Conservation (phyloP, 1,140 invertebrate genomes). For the Acromyrmex echinatior region DNA sequence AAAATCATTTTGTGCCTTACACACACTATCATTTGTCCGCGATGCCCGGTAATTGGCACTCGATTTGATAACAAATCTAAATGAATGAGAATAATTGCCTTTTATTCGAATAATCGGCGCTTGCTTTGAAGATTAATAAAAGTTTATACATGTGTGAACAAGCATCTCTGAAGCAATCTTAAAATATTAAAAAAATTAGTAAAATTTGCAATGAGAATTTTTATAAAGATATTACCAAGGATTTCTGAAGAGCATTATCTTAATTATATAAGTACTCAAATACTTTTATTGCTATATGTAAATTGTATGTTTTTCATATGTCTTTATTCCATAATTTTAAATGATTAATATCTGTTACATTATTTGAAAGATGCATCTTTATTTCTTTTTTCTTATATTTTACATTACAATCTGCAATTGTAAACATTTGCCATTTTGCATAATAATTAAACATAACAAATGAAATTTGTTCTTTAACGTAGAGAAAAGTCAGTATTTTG, state of each 20-base stretch:
- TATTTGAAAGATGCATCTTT: not conserved
- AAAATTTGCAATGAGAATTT: not conserved
- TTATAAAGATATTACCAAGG: conserved; percentile 16
- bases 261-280: not conserved
- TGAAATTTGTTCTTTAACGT: not conserved
- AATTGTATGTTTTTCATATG: not conserved
- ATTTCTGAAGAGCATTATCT: not conserved
- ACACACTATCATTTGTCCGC: conserved; percentile 50
- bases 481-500: not conserved
- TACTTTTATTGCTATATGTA: not conserved
- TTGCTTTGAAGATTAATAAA: conserved; percentile 3
- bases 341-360: not conserved
- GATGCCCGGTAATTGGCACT: conserved; percentile 63
- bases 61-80: conserved; percentile 49
- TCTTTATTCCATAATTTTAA: not conserved
- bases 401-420: not conserved
- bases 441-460: conserved; percentile 1
- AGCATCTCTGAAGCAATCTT: not conserved
- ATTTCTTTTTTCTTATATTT: conserved; percentile 7
- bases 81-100: conserved; percentile 5
- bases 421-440: not conserved
- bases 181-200: conserved; percentile 20
- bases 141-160: not conserved
- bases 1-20: conserved; percentile 61
- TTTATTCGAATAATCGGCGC: conserved; percentile 20